Evolutionary conservation across 2,797 vertebrate genomes (phyloP), one percentile per base, ranked within the genome.

Genomic region (Pseudocheirus occidentalis): DNA sequence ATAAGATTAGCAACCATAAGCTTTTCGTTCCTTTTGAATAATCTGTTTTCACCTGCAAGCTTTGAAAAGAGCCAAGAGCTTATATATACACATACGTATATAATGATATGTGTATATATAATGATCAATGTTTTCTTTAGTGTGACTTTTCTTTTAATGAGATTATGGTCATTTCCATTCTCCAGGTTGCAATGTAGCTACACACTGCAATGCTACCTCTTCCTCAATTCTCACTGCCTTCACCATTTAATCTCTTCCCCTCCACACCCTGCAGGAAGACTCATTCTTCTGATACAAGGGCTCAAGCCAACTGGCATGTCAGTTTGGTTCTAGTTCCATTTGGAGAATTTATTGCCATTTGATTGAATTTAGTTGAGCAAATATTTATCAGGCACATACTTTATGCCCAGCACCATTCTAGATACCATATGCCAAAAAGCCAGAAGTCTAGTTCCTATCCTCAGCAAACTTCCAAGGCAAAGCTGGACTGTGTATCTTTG

Each of bases 1-100:
- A 95, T 57, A 95, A 59, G 58, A 58, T 58, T n/a, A 90, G 14
- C 24, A 93, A 50, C 93, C 53, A 18, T 90, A 95, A 93, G 40
- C 40, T 93, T 96, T 57, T 52, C 90, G 92, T 93, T 95, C 92
- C 94, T 46, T 90, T 16, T 90, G 55, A 96, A 53, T 96, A n/a
- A 90, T 92, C 91, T 95, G 46, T 73, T 50, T 96, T 96, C 92
- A 94, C 93, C 91, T 92, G 27, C 29, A 96, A 96, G 10, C 40
- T 81, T 53, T 95, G 58, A 94, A 94, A 96, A 66, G 94, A 93
- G 94, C 46, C 40, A 94, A 46, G 29, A 95, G 57, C n/a, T n/a
- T n/a, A n/a, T n/a, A n/a, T n/a, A n/a, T n/a, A n/a, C n/a, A n/a
- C n/a, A n/a, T n/a, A n/a, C n/a, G n/a, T n/a, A n/a, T n/a, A n/a